A percentile compares a stretch with the other conserved stretches of the same genome.
phyloP scores from a whole-genome alignment of 2,888 invertebrate species.

The Macroteleia sp. region DNA sequence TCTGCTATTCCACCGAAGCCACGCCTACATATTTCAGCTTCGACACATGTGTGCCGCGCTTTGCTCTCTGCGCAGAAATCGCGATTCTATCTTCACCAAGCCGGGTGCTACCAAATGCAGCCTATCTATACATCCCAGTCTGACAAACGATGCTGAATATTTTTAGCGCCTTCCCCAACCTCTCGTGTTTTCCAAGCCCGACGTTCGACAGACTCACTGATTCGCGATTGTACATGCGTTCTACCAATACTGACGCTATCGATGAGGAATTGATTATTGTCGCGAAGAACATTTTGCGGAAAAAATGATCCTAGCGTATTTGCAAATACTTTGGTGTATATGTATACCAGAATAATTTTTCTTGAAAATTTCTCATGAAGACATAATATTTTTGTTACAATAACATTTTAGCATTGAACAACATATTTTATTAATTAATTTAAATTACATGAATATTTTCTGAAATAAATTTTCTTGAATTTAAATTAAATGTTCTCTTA shows the following conservation, averaged over 20 bases:
- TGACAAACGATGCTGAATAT: constrained; percentile 82
- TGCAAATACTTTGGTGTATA: no score
- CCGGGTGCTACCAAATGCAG: constrained; percentile 61
- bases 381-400: no score
- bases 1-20: constrained; percentile 81
- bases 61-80: constrained; percentile 64
- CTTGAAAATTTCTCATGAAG: no score
- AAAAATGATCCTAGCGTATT: constrained; percentile 53
- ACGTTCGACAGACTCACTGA: constrained; percentile 73
- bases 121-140: constrained; percentile 70
- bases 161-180: constrained; percentile 76
- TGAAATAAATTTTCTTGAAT: no score
- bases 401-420: no score
- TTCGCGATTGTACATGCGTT: constrained; percentile 62
- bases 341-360: no score
- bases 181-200: constrained; percentile 64
- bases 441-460: no score
- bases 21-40: constrained; percentile 84
- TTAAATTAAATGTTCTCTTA: no score
- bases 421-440: no score
- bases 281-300: constrained; percentile 45
- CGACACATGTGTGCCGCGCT: constrained; percentile 81
- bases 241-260: constrained; percentile 63
- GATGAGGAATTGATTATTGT: constrained; percentile 57
- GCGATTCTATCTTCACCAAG: constrained; percentile 62